These are phyloP conservation scores for Apostichopus parvimensis DNA, from an alignment of 35 echinoderm and acorn worm species.

Conservation along the genomic window DNA sequence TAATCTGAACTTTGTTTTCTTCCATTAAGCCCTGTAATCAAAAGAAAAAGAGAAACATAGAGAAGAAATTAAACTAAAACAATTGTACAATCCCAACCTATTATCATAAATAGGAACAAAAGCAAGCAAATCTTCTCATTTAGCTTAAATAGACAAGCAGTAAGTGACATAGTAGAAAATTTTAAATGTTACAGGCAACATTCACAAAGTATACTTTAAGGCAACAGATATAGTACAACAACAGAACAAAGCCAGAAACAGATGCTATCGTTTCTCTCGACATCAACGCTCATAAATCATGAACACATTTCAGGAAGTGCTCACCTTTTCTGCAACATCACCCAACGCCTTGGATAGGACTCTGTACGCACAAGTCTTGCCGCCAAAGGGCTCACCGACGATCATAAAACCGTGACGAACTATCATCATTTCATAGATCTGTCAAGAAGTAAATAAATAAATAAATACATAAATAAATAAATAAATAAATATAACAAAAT, in stretches of 20 bases:
- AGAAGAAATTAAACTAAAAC: background rate
- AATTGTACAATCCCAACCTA: background rate
- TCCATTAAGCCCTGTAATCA: slow-evolving; percentile 86
- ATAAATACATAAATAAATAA: too few species aligned
- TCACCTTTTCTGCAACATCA: slow-evolving; percentile 92
- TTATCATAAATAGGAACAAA: background rate
- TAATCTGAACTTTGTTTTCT: slow-evolving; percentile 97
- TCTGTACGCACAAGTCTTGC: slow-evolving; percentile 93
- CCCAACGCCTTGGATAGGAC: slow-evolving; percentile 79
- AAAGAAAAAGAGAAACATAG: slow-evolving; percentile 1
- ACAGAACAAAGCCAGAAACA: too few species aligned
- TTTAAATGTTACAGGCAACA: too few species aligned
- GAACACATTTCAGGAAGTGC: background rate
- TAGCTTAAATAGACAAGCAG: background rate
- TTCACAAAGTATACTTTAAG: too few species aligned
- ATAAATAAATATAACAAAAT: too few species aligned
- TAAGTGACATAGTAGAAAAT: too few species aligned
- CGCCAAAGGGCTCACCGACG: slow-evolving; percentile 97
- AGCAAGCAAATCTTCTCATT: background rate
- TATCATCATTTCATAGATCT: slow-evolving; percentile 99
- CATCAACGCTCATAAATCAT: background rate
- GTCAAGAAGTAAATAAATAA: too few species aligned
- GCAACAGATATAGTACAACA: too few species aligned
- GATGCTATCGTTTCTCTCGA: background rate
- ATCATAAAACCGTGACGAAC: slow-evolving; percentile 99